Evolutionary conservation across 2,113 vertebrate species (phyloP), one percentile per base, ranked within the genome.

Genomic region (Lophochroa leadbeateri): DNA sequence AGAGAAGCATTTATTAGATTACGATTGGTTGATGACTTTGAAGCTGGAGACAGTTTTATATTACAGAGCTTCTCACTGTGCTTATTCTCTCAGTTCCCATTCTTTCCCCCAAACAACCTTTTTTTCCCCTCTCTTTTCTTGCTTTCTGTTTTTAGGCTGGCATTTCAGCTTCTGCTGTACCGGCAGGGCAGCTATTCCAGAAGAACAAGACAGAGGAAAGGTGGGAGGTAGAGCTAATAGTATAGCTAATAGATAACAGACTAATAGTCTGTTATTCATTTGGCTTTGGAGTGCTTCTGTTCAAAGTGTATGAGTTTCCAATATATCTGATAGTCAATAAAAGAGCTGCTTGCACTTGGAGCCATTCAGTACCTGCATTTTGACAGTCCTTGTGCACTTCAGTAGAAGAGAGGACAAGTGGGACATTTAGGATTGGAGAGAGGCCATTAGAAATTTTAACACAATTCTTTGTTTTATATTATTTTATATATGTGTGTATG

Each of bases 101-200:
- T 74, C 41, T 28, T 60, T 17, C 9, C 5, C 55, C 14, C 9
- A 3, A 9, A 3, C 3, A 7, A 5, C 3, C 20, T 20, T 29
- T 37, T 70, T 50, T 71, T 41, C 43, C n/a, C 33, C 27, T 58
- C 33, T 58, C 29, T 94, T 79, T 82, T 82, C 53, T 94, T 77
- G 44, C 70, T 82, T 84, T 91, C 90, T 96, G 39, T 94, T 91
- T 96, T 94, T 96, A 94, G 86, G 94, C 19, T 88, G 86, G 82
- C 79, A 79, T 81, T 96, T 88, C n/a, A 84, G 64, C 86, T 77
- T 65, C 67, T 86, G 67, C 74, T 61, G 19, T 47, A 15, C 47
- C 47, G 43, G 86, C 52, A 77, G 74, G 43, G 78, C 92, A 92
- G 74, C 58, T 85, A 39, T 91, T 92, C 58, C 67, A 46, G 57